Conservation (phyloP, 2,888 invertebrate genomes). For the Orthosia incerta region DNA sequence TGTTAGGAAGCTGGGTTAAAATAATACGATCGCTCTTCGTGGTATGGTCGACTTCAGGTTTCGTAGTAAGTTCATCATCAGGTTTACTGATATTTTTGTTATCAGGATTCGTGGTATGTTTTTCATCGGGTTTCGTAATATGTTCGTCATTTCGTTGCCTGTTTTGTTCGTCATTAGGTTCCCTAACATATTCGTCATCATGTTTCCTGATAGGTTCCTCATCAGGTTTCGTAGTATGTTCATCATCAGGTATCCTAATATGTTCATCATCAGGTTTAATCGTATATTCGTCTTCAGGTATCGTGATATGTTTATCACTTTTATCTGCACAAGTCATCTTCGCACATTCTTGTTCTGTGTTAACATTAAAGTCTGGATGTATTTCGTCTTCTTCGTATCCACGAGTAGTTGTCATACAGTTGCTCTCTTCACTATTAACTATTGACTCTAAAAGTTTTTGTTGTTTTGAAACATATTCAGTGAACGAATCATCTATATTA, state of each 20-base stretch:
- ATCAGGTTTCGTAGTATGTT: slow-evolving; percentile 20
- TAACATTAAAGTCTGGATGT: slow-evolving; percentile 1
- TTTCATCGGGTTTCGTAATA: not conserved
- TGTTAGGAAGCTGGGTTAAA: slow-evolving; percentile 77
- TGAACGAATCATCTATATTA: slow-evolving; percentile 67
- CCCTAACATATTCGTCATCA: not conserved
- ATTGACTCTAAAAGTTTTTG: slow-evolving; percentile 73
- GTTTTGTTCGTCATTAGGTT: not conserved
- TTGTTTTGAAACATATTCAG: slow-evolving; percentile 75
- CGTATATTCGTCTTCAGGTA: slow-evolving; percentile 22
- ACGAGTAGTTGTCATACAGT: slow-evolving; percentile 6
- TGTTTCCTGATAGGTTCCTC: not conserved
- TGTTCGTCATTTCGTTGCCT: not conserved
- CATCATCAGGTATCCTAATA: slow-evolving; percentile 25
- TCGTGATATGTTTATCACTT: slow-evolving; percentile 1
- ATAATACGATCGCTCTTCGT: slow-evolving; percentile 65
- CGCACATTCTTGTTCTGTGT: slow-evolving; percentile 3
- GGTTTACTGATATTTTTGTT: too few species aligned
- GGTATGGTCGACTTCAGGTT: slow-evolving; percentile 41
- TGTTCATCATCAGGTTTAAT: slow-evolving; percentile 1
- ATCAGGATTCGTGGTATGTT: not conserved
- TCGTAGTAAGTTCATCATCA: not conserved
- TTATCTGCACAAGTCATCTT: slow-evolving; percentile 17
- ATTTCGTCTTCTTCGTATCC: slow-evolving; percentile 24
- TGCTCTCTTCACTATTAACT: slow-evolving; percentile 22